Conservation (phyloP, 2,888 invertebrate genomes). For the Sminthurides aquaticus region DNA sequence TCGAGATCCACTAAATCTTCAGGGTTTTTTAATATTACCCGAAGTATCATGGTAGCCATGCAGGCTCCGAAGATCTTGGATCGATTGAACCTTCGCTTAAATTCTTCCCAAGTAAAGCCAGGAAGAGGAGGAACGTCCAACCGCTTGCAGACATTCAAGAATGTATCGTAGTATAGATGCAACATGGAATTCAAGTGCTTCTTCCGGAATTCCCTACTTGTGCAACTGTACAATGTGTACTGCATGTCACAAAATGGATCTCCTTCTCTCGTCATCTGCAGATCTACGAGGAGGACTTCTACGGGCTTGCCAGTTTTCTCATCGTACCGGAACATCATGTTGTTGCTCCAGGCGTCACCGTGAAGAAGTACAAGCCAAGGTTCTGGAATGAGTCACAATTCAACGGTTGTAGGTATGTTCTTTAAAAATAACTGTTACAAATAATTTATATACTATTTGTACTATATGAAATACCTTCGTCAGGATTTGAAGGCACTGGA, state of each 20-base stretch:
- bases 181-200: conserved; percentile 13
- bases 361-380: conserved; percentile 29
- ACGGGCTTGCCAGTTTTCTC: conserved; percentile 18
- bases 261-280: conserved; percentile 25
- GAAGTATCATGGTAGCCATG: conserved; percentile 12
- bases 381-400: conserved; percentile 11
- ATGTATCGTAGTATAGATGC: conserved; percentile 11
- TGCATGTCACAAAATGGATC: conserved; percentile 28
- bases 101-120: conserved; percentile 19
- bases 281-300: conserved; percentile 31
- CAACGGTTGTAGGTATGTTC: no score
- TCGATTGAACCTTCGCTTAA: conserved; percentile 14
- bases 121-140: conserved; percentile 20
- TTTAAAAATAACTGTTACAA: background rate
- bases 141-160: conserved; percentile 3
- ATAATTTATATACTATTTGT: background rate
- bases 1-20: conserved; percentile 6
- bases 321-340: conserved; percentile 32
- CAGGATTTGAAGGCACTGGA: background rate
- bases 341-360: conserved; percentile 37
- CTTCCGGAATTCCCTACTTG: conserved; percentile 18
- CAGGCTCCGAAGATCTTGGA: conserved; percentile 20
- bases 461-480: conserved; percentile 10
- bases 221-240: conserved; percentile 29
- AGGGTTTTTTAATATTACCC: conserved; percentile 20